These are phyloP conservation scores for Tachypleus tridentatus DNA, from an alignment of 1,140 invertebrate species.

Conservation along the genomic window DNA sequence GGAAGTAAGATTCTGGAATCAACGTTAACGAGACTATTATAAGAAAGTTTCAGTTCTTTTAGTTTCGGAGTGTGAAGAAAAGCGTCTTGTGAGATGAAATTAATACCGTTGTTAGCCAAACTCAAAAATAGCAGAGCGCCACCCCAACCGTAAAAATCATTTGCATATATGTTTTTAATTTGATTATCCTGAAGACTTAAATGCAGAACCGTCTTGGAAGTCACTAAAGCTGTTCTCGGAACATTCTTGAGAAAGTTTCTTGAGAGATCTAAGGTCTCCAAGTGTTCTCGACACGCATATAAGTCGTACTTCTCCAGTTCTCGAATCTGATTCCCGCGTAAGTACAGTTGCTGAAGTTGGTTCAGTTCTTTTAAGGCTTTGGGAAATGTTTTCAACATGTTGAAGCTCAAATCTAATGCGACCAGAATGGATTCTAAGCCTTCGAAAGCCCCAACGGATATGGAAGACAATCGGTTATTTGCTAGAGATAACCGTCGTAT, in stretches of 20 bases:
- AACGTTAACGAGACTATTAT: constrained; percentile 66
- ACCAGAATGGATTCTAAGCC: constrained; percentile 32
- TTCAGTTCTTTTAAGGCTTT: constrained; percentile 49
- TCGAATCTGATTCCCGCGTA: constrained; percentile 64
- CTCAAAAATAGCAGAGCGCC: constrained; percentile 64
- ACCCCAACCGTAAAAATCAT: constrained; percentile 66
- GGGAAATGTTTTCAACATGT: constrained; percentile 31
- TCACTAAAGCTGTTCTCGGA: constrained; percentile 50
- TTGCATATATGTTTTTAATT: constrained; percentile 56
- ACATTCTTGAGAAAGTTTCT: constrained; percentile 61
- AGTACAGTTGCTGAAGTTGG: constrained; percentile 61
- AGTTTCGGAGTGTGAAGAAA: constrained; percentile 56
- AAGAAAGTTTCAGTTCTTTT: constrained; percentile 73
- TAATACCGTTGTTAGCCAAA: constrained; percentile 69
- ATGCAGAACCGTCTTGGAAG: constrained; percentile 57
- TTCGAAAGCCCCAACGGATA: constrained; percentile 55
- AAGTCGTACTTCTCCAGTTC: constrained; percentile 64
- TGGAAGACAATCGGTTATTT: constrained; percentile 53
- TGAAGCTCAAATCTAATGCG: constrained; percentile 28
- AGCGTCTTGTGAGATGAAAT: constrained; percentile 53
- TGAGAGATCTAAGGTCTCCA: constrained; percentile 63
- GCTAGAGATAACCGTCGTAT: constrained; percentile 61
- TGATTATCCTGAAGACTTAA: constrained; percentile 77
- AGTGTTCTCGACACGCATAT: constrained; percentile 53
- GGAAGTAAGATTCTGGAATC: constrained; percentile 61